These are phyloP conservation scores for Dilophus febrilis DNA, from an alignment of 2,888 invertebrate species.

Conservation along the genomic window DNA sequence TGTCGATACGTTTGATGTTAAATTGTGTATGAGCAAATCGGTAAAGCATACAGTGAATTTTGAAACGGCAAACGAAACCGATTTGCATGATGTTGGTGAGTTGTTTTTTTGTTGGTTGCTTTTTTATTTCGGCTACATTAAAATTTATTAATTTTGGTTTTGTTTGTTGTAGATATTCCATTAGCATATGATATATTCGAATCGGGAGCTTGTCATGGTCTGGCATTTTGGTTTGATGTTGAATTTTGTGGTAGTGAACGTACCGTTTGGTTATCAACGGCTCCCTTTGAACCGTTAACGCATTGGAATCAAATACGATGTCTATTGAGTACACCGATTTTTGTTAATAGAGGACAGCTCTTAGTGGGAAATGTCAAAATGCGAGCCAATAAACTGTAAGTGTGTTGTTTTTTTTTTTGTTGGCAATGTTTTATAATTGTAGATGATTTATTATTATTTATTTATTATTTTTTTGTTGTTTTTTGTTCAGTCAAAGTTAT, in stretches of 20 bases:
- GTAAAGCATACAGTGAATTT: conserved; percentile 90
- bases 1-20: conserved; percentile 95
- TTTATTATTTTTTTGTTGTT: too few species aligned
- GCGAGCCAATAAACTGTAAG: conserved; percentile 88
- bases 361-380: conserved; percentile 75
- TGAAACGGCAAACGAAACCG: conserved; percentile 76
- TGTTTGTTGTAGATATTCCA: conserved; percentile 53
- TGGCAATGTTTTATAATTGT: neutral
- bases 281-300: conserved; percentile 93
- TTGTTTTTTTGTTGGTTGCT: conserved; percentile 18
- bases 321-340: conserved; percentile 79
- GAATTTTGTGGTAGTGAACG: conserved; percentile 81
- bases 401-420: too few species aligned
- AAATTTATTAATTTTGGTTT: neutral
- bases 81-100: conserved; percentile 72
- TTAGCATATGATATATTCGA: conserved; percentile 82
- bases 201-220: conserved; percentile 87
- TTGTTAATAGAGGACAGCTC: conserved; percentile 85
- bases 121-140: neutral
- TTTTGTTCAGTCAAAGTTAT: conserved; percentile 74
- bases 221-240: conserved; percentile 99
- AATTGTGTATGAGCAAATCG: conserved; percentile 91
- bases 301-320: conserved; percentile 99
- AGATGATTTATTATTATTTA: too few species aligned
- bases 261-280: conserved; percentile 91